These are phyloP conservation scores for Latheticus oryzae DNA, from an alignment of 2,888 invertebrate genomes.

Conservation along the genomic window DNA sequence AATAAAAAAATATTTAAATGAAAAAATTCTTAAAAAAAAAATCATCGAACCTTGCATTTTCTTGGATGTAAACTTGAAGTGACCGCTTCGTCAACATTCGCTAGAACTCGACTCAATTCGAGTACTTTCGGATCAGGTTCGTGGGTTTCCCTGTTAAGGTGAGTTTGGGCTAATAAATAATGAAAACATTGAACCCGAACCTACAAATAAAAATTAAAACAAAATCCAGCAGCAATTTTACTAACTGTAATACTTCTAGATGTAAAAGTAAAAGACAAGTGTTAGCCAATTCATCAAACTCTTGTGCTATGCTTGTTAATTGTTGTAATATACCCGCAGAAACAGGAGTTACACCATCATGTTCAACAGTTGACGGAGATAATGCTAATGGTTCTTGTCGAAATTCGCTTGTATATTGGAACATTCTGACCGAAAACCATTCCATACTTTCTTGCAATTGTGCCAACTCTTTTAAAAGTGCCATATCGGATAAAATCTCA, in stretches of 20 bases:
- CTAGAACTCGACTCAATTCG: constrained; percentile 81
- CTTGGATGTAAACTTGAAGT: constrained; percentile 80
- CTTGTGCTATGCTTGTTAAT: constrained; percentile 77
- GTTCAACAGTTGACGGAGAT: constrained; percentile 62
- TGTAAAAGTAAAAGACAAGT: constrained; percentile 92
- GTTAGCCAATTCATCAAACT: constrained; percentile 90
- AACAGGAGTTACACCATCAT: constrained; percentile 62
- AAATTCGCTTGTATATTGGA: constrained; percentile 70
- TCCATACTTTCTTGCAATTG: constrained; percentile 94
- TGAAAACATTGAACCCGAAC: constrained; percentile 95
- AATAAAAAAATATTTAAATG: constrained; percentile 14
- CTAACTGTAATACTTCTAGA: constrained; percentile 94
- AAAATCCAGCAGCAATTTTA: constrained; percentile 89
- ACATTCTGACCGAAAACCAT: constrained; percentile 81
- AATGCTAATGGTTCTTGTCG: constrained; percentile 65
- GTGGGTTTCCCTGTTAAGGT: constrained; percentile 76
- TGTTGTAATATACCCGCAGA: constrained; percentile 74
- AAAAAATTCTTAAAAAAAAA: not conserved
- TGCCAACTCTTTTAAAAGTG: constrained; percentile 85
- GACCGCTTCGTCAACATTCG: constrained; percentile 82
- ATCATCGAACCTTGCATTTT: constrained; percentile 75
- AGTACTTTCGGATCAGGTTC: constrained; percentile 82
- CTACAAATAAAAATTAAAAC: constrained; percentile 93
- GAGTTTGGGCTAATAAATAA: constrained; percentile 73
- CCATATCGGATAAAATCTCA: constrained; percentile 88